A percentile compares a stretch with the other conserved stretches of the same genome.
phyloP scores from a whole-genome alignment of 2,888 invertebrate species.

The Scaptomyza parva region DNA sequence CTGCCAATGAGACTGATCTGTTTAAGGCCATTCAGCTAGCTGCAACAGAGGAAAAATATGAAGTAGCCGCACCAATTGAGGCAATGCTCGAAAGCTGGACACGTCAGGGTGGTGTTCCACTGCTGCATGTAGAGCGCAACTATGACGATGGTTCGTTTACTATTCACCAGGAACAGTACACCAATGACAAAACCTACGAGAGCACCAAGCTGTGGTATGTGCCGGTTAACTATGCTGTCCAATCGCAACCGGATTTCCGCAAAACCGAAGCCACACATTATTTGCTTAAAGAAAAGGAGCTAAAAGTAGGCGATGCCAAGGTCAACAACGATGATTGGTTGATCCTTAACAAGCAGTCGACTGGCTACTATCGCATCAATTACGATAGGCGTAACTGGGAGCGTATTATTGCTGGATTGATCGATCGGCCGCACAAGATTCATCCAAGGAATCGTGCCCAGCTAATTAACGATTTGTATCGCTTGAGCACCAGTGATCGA shows the following conservation, averaged over 20 bases:
- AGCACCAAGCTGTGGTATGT: conserved; percentile 74
- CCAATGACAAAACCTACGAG: conserved; percentile 55
- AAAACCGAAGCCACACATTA: conserved; percentile 76
- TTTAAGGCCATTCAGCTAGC: conserved; percentile 75
- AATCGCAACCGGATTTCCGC: conserved; percentile 78
- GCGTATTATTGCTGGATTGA: conserved; percentile 87
- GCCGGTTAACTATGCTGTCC: conserved; percentile 80
- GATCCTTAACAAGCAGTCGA: conserved; percentile 83
- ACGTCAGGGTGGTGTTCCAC: conserved; percentile 87
- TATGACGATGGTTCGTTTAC: conserved; percentile 85
- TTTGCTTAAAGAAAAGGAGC: conserved; percentile 47
- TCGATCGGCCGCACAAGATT: conserved; percentile 88
- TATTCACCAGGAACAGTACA: conserved; percentile 85
- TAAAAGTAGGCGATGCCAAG: conserved; percentile 24
- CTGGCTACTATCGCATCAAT: conserved; percentile 88
- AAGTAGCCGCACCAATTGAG: conserved; percentile 85
- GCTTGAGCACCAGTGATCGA: conserved; percentile 66
- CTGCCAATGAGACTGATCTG: conserved; percentile 75
- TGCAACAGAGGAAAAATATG: conserved; percentile 65
- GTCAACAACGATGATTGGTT: conserved; percentile 75
- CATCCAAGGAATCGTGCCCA: conserved; percentile 93
- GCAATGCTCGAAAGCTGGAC: conserved; percentile 88
- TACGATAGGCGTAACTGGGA: conserved; percentile 90
- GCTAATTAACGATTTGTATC: conserved; percentile 91
- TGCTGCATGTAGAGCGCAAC: conserved; percentile 86